Evolutionary conservation across 2,113 vertebrate genomes (phyloP).

Genomic region (Dicaeum eximium): DNA sequence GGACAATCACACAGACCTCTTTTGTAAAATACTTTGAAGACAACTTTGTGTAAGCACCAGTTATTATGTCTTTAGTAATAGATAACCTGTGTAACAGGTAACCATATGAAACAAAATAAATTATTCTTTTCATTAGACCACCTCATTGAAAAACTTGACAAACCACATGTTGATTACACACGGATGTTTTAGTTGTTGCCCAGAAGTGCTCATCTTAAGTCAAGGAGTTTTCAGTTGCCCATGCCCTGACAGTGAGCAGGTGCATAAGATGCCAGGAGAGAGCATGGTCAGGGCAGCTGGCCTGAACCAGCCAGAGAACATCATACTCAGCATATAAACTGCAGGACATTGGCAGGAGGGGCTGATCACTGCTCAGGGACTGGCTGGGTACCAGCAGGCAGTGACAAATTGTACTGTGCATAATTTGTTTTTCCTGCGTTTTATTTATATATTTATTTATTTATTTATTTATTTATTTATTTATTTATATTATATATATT

Average conservation of each 20-base stretch:
- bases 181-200: accelerated
- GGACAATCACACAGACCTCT: not conserved
- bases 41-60: not conserved
- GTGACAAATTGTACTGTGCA: not conserved
- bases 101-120: not conserved
- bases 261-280: not conserved
- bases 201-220: too few relatives aligned
- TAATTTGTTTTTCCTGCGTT: not conserved
- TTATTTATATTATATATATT: too few relatives aligned
- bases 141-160: not conserved
- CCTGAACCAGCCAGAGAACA: not conserved
- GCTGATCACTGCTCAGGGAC: too few relatives aligned
- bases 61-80: not conserved
- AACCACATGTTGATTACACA: not conserved
- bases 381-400: not conserved
- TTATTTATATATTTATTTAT: too few relatives aligned
- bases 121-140: not conserved
- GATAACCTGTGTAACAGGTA: not conserved
- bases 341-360: not conserved
- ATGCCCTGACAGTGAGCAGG: not conserved
- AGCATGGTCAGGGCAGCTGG: not conserved
- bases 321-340: not conserved
- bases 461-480: too few relatives aligned
- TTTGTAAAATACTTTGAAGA: not conserved
- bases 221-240: not conserved